Percentiles rank a stretch among this genome's conserved stretches.
Evolutionary conservation across 2,113 vertebrate genomes (phyloP).

Genomic region (Perca schrenkii): DNA sequence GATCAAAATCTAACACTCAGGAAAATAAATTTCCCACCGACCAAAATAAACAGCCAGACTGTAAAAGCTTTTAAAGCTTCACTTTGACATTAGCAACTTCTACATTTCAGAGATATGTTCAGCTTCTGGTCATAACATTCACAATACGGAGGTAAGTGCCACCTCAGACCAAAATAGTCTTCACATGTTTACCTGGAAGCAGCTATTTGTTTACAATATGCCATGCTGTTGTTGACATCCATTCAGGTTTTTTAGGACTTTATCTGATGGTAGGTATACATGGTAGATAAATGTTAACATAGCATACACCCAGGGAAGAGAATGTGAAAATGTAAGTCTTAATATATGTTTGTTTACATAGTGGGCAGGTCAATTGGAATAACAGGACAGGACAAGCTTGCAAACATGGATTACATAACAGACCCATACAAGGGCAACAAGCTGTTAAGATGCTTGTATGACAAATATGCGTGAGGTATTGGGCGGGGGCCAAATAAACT

Average conservation of each 20-base stretch:
- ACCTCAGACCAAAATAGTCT: slow-evolving; percentile 14
- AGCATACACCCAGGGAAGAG: background rate
- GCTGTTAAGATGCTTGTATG: slow-evolving; percentile 27
- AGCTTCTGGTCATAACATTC: background rate
- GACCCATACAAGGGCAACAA: slow-evolving; percentile 1
- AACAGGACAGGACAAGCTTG: slow-evolving; percentile 9
- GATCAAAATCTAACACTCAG: background rate
- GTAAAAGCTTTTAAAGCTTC: background rate
- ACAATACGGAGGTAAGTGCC: background rate
- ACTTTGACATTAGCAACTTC: background rate
- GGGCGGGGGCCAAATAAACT: background rate
- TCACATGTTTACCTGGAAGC: slow-evolving; percentile 8
- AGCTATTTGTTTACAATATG: slow-evolving; percentile 4
- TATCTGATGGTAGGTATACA: background rate
- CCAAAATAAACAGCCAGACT: background rate
- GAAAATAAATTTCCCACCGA: background rate
- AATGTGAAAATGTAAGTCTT: slow-evolving; percentile 49
- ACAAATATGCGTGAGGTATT: slow-evolving; percentile 32
- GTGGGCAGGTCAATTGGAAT: background rate
- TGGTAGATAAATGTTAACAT: background rate
- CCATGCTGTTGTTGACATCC: background rate
- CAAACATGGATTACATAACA: slow-evolving; percentile 38
- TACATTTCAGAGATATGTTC: background rate
- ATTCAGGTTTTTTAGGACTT: background rate
- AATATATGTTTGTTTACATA: slow-evolving; percentile 38